Evolutionary conservation across 37 sponge, comb jelly and placozoan species (phyloP), one percentile per base, ranked within the genome.

Genomic region (Theonella swinhoei): DNA sequence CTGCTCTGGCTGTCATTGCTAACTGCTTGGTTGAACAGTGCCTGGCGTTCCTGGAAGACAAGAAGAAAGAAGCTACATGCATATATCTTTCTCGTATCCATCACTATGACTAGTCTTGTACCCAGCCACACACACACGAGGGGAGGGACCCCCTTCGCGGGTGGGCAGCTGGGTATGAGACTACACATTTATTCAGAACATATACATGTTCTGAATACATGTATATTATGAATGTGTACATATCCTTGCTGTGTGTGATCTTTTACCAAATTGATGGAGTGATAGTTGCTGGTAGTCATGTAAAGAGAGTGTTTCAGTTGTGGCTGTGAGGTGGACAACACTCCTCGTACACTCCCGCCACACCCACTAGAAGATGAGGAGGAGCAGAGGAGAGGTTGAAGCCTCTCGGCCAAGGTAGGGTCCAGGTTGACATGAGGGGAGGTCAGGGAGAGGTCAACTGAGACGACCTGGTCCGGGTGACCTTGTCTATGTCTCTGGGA

Each of bases 1-100:
- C 35, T 63, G 39, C 64, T 17, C 36, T 67, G 78, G 54, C 72
- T 70, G 26, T 43, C 69, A 1, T 37, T 87, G 64, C 37, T 38
- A 0, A 74, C 43, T 23, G 87, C 87, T 58, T 87, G 87, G 64
- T 74, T 71, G 80, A 87, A 87, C 64, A 87, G 26, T n/a, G 65
- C 80, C 80, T 87, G 87, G 5, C 84, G 65, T 40, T 83, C 75
- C 84, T 82, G 74, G 39, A 54, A 26, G 29, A 22, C 17, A 40
- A 17, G n/a, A 11, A 24, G 30, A 8, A 60, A 74, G 17, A 74
- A 70, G 39, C 61, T 4, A 62, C 37, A 77, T 7, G 2, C 9
- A 60, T 60, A 77, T 19, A 77, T 23, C 61, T 2, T 62, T 3
- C 20, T 35, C 39, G 64, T 8, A 42, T 63, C 64, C 4, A 7